Evolutionary conservation across 2,888 invertebrate species (phyloP).

Genomic region (Lottia scabra): DNA sequence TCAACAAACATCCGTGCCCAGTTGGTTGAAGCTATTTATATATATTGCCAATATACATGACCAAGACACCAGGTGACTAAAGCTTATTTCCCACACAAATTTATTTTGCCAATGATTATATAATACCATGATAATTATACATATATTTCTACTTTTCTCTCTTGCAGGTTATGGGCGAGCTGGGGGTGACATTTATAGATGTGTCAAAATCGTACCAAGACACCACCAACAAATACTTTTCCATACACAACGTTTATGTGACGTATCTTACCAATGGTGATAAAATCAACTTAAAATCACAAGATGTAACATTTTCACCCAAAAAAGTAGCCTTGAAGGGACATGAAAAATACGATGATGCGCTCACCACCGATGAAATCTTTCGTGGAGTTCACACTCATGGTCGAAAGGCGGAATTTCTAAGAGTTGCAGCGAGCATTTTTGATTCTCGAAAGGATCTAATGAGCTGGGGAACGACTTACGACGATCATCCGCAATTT

Average conservation of each 20-base stretch:
- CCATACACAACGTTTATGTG: conserved; percentile 36
- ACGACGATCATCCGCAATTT: conserved; percentile 40
- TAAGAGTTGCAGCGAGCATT: conserved; percentile 42
- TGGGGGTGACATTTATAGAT: conserved; percentile 44
- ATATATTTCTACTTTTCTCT: background rate
- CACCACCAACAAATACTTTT: conserved; percentile 23
- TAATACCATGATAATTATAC: no score
- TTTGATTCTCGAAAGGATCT: conserved; percentile 39
- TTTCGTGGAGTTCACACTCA: conserved; percentile 32
- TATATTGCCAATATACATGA: no score
- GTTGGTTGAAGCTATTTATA: no score
- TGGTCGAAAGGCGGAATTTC: conserved; percentile 40
- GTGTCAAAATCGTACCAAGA: conserved; percentile 30
- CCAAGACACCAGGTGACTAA: no score
- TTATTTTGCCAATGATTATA: no score
- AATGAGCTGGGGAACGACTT: conserved; percentile 37
- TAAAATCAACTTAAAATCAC: conserved; percentile 33
- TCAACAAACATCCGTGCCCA: no score
- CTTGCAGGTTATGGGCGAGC: conserved; percentile 42
- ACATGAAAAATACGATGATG: conserved; percentile 40
- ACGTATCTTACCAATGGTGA: conserved; percentile 49
- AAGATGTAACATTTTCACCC: conserved; percentile 33
- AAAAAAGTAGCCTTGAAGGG: conserved; percentile 38
- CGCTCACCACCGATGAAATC: conserved; percentile 39
- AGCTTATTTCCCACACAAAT: no score